Conservation (phyloP, 2,797 vertebrate genomes). For the Erethizon dorsatum region DNA sequence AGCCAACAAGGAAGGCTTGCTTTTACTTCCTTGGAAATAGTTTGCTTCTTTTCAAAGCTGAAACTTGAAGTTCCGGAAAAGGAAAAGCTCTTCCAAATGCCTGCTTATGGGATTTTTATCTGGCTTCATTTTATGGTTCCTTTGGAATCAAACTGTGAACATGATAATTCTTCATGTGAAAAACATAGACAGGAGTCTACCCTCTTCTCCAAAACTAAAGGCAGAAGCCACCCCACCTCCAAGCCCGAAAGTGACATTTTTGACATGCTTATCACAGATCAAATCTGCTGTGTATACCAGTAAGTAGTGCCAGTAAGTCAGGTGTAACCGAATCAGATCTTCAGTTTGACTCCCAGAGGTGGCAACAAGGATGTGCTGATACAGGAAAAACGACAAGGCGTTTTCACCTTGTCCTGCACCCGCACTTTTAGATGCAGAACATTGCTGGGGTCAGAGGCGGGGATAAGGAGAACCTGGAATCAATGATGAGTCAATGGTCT, state of each 20-base stretch:
- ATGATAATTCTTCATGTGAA: constrained; percentile 12
- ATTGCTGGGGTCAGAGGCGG: not conserved
- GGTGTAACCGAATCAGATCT: constrained; percentile 71
- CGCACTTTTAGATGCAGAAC: not conserved
- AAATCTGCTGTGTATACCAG: constrained; percentile 74
- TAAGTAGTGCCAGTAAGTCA: constrained; percentile 64
- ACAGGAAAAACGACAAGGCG: not conserved
- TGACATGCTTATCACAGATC: constrained; percentile 42
- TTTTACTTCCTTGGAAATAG: constrained; percentile 62
- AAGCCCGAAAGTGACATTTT: constrained; percentile 41
- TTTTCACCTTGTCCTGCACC: not conserved
- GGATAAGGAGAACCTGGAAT: not conserved
- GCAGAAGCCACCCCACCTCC: constrained; percentile 1
- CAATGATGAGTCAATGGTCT: not conserved
- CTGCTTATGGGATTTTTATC: not conserved
- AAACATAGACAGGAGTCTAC: not conserved
- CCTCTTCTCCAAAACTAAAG: constrained; percentile 41
- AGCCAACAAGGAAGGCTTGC: constrained; percentile 14
- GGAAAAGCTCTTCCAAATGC: not conserved
- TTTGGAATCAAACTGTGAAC: not conserved
- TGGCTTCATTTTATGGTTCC: not conserved
- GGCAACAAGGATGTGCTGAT: constrained; percentile 69
- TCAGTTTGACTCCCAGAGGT: constrained; percentile 59
- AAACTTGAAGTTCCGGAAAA: constrained; percentile 5
- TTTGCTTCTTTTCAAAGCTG: constrained; percentile 54